A percentile compares a stretch with the other conserved stretches of the same genome.
These are phyloP conservation scores for Mamestra brassicae DNA, from an alignment of 2,888 invertebrate genomes.

Conservation along the genomic window DNA sequence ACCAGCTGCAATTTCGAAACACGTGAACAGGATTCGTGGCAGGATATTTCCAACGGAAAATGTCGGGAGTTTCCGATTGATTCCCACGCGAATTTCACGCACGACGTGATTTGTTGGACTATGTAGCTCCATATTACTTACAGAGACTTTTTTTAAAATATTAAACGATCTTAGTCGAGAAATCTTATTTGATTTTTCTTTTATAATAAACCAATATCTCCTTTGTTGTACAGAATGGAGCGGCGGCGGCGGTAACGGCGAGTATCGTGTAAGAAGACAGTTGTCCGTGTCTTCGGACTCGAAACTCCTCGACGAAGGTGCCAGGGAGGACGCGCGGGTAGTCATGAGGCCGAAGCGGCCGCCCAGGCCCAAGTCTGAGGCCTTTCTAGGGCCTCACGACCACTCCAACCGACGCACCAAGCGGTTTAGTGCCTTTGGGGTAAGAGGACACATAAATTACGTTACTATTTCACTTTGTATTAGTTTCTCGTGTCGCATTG, in stretches of 20 bases:
- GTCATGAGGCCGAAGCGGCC: constrained; percentile 97
- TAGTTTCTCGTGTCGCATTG: neutral
- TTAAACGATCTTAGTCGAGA: neutral
- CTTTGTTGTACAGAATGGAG: constrained; percentile 93
- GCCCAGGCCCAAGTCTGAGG: constrained; percentile 98
- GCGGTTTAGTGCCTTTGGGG: constrained; percentile 99
- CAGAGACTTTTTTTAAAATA: neutral
- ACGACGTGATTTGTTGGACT: constrained; percentile 17
- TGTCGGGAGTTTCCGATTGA: constrained; percentile 15
- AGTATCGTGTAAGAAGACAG: constrained; percentile 96
- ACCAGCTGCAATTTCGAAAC: constrained; percentile 20
- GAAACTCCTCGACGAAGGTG: constrained; percentile 97
- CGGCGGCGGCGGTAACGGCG: constrained; percentile 92
- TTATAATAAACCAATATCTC: constrained; percentile 11
- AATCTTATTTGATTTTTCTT: neutral
- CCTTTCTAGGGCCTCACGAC: constrained; percentile 95
- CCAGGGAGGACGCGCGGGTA: constrained; percentile 96
- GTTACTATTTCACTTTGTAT: neutral
- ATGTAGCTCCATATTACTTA: constrained; percentile 2
- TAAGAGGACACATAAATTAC: constrained; percentile 80
- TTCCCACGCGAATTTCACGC: constrained; percentile 21
- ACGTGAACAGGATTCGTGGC: constrained; percentile 22
- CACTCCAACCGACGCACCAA: constrained; percentile 96
- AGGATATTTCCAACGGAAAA: constrained; percentile 20
- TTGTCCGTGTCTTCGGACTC: constrained; percentile 98